Base-by-base conservation (phyloP, 2,113 vertebrate genomes). In the Poeciliopsis occidentalis region DNA sequence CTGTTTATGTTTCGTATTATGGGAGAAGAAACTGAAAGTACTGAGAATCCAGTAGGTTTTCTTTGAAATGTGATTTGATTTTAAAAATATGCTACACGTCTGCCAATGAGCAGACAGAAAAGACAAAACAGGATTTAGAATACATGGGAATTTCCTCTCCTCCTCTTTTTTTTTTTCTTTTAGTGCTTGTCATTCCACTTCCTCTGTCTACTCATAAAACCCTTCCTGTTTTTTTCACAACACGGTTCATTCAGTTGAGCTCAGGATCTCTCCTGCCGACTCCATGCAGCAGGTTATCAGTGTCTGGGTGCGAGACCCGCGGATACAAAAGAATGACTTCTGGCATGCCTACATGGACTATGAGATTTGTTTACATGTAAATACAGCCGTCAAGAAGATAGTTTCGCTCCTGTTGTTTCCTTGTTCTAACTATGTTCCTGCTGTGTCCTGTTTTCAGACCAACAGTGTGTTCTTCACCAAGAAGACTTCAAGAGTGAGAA, bases 271-370 rank as follows among this genome's bases (percentile, higher is more conserved):
- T 61, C n/a, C 15, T 86, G 85, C 75, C 69, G 94, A 94, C 95
- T 91, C 24, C 76, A 95, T 96, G 85, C 95, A 98, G 96, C 96
- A 97, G 80, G 94, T 96, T 72, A 94, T 97, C 79, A 97, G 95
- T 41, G 96, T 99, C 51, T 96, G 97, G 96, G 98, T 99, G 54
- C 94, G 98, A 79, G 97, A 99, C 83, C 98, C 98, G 8, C 93
- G 94, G 86, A 96, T 96, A 74, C 96, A 94, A 78, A 98, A 96
- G 79, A 96, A 97, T 86, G 97, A 98, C 83, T 97, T 96, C 0
- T 98, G 98, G 97, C 96, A 99, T 81, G 96, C 97, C 54, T 96
- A 97, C 69, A 90, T 99, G 73, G 97, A 99, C 92, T 99, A 99
- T 80, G 97, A 99, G 89, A 96, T 99, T 80, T 98, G 97, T 83